Evolutionary conservation across 2,113 vertebrate species (phyloP), one percentile per base, ranked within the genome.

Genomic region (Toxotes jaculatrix): DNA sequence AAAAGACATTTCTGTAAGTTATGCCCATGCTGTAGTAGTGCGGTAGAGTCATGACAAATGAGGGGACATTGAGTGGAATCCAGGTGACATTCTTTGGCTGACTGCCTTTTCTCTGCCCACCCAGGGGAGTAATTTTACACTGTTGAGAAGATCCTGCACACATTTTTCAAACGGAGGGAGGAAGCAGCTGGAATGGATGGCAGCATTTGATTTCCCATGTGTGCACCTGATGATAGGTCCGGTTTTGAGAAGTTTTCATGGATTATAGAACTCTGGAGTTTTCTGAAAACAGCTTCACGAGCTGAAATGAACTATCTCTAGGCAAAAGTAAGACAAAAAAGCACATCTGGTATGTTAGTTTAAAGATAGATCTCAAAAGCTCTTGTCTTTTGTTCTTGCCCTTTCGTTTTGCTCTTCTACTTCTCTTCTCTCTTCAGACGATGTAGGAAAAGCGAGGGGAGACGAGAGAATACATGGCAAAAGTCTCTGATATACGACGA

Each of bases 91-190:
- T 90, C 80, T 86, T 68, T 83, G 88, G 85, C 88, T 93, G 83
- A 74, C 83, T 92, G 90, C 85, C 87, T 89, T 90, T 88, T 91
- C 77, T 75, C 80, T 84, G 89, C 83, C 74, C 83, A 90, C 91
- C 89, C 91, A 90, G 80, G 89, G 90, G 92, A 93, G 84, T 91
- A 59, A 88, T 93, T 87, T 93, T 87, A 93, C 82, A 89, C 87
- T 63, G 73, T 68, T 83, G 88, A 89, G 89, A 90, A 60, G 80
- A 85, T 87, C 67, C 78, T 82, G 62, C 83, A 66, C 87, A 87
- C 87, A 92, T 92, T 90, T 92, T 87, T 91, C 90, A 87, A 86
- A 90, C 59, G 17, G 51, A 82, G 83, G 70, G 57, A 87, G 80
- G 85, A 89, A 90, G 87, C 77, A 83, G 80, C 79, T 70, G 49